Evolutionary conservation across 2,888 invertebrate species (phyloP), one percentile per base, ranked within the genome.

Genomic region (Carterocephalus palaemon): DNA sequence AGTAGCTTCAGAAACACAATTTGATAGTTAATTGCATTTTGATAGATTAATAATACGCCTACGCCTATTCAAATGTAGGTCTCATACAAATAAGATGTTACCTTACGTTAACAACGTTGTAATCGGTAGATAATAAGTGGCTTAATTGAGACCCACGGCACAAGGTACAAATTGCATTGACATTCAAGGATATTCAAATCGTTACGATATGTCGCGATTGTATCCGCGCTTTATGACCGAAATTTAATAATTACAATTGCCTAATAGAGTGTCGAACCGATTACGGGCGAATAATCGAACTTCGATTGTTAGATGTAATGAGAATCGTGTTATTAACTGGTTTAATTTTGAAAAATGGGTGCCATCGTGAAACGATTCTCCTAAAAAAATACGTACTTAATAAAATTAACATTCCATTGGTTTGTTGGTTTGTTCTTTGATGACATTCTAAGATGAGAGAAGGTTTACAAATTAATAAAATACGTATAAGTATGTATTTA

Each of bases 101-200:
- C 33, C 41, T 49, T 22, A 17, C 46, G 15, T 9, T 26, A 10
- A 7, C 13, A 19, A 17, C 46, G 15, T 9, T 26, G 16, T 8
- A 19, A 19, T 33, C 12, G 9, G 19, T 15, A 12, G 41, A 42
- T 42, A 41, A 47, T 47, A 49, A 39, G 32, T 29, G 39, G 17
- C 24, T 41, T 47, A 49, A 49, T 29, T 41, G 47, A 38, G 37
- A 33, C 33, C 43, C 23, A 49, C 32, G 31, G 37, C 33, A 43
- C 23, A 49, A 33, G 31, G 38, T 47, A 45, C 34, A 34, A 46
- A 48, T 39, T 40, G 39, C 40, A 31, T 37, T 51, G 48, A 33
- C 42, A 48, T 50, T 51, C 46, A 49, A 49, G 47, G 46, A 49
- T 51, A 51, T 46, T 51, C 22, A 48, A 46, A 49, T 41, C 24